Evolutionary conservation across 2,797 vertebrate genomes (phyloP).

Genomic region (Neopelma chrysocephalum): DNA sequence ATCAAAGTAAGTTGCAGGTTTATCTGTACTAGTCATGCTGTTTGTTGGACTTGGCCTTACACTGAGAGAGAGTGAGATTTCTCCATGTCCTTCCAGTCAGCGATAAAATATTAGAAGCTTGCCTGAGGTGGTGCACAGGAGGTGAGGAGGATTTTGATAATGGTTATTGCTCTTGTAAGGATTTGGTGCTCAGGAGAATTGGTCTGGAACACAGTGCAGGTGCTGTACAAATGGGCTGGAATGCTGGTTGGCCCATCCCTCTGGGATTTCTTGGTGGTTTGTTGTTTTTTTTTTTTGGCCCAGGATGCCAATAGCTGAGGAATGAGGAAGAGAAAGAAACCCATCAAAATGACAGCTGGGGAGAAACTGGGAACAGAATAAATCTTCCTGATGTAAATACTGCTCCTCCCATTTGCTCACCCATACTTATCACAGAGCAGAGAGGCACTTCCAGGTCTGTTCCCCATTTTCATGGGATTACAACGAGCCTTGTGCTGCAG

Average conservation of each 20-base stretch:
- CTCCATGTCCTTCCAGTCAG: neutral
- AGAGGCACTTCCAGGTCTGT: neutral
- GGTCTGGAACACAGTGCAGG: neutral
- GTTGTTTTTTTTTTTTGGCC: neutral
- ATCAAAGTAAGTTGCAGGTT: neutral
- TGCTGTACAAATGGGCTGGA: neutral
- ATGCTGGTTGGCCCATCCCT: neutral
- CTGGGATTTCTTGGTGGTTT: neutral
- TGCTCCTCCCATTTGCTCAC: neutral
- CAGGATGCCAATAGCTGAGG: neutral
- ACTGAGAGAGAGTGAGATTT: neutral
- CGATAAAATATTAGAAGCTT: neutral
- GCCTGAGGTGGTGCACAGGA: neutral
- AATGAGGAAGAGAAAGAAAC: slow-evolving; percentile 19
- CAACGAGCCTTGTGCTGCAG: neutral
- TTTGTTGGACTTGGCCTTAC: neutral
- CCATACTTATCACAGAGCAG: accelerated
- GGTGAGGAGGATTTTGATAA: neutral
- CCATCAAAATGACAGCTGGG: neutral
- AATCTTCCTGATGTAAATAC: neutral
- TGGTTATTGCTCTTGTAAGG: neutral
- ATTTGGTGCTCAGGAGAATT: neutral
- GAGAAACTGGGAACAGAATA: neutral
- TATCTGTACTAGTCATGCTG: neutral
- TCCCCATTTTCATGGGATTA: neutral